Base-by-base conservation (phyloP, 1,140 invertebrate species). In the Drosophila saltans region DNA sequence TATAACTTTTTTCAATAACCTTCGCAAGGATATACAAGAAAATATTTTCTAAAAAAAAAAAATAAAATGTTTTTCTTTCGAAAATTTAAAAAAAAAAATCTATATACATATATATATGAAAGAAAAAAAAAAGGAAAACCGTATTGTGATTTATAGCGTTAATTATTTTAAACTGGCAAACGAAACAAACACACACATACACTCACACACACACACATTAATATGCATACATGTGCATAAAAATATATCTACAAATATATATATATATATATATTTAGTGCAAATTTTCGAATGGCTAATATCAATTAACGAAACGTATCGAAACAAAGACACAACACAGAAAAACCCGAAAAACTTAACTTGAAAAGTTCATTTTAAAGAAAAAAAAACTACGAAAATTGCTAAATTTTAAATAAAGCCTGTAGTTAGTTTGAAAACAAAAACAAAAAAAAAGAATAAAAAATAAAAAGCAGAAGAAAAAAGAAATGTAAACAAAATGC, bases 101-200 rank as follows among this genome's bases (percentile, higher is more conserved):
- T 36, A 36, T 16, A 6, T 36, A 36, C 6, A 30, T 30, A 30
- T 36, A 36, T 6, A 6, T 6, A 36, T 30, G 58, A 65, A 79
- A 66, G 68, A 78, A 88, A 69, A 69, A 66, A 43, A 70, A 41
- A 59, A 64, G 64, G 73, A 80, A 88, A 90, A 90, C 88, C 82
- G 83, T 85, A 91, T 91, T 90, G 89, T 91, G 89, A 91, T 91
- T 91, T 91, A 76, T 91, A 91, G 89, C 79, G 84, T 91, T 91
- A 91, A 91, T 91, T 91, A 91, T 88, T 91, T 91, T 83, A 91
- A 52, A 52, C 45, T 86, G 78, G 66, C 57, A 75, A 72, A 75
- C 60, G 26, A 26, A 36, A 58, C 26, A 39, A 52, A 56, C 6
- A 28, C 58, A n/a, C 30, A 40, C 30, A 28, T n/a, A 39, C 30